These are phyloP conservation scores for Sphinx pinastri DNA, from an alignment of 2,888 invertebrate genomes.

Conservation along the genomic window DNA sequence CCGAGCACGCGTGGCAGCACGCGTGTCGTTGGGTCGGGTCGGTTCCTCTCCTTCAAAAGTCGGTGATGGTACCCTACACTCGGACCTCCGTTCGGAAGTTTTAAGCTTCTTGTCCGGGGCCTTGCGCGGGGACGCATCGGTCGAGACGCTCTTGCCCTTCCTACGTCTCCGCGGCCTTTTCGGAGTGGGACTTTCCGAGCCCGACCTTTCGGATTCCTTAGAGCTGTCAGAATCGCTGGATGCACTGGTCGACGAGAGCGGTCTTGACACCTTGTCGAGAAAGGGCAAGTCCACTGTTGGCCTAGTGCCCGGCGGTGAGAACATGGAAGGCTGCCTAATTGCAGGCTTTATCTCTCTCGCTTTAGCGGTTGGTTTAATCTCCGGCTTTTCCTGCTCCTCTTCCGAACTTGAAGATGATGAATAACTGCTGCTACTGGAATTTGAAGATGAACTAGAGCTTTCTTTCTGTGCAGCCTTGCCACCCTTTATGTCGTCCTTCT, in stretches of 20 bases:
- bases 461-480: constrained; percentile 62
- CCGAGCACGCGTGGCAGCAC: constrained; percentile 85
- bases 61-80: constrained; percentile 88
- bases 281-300: constrained; percentile 89
- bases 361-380: constrained; percentile 70
- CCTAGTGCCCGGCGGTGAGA: constrained; percentile 77
- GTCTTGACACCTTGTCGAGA: constrained; percentile 91
- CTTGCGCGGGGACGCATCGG: constrained; percentile 81
- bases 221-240: constrained; percentile 85
- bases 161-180: constrained; percentile 74
- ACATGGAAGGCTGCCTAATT: constrained; percentile 65
- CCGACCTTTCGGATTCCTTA: constrained; percentile 68
- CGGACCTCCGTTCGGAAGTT: constrained; percentile 92
- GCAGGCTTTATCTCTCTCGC: constrained; percentile 74
- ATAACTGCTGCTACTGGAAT: constrained; percentile 81
- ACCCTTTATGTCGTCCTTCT: constrained; percentile 74
- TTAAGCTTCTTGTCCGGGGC: constrained; percentile 92
- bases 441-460: constrained; percentile 81
- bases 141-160: constrained; percentile 69
- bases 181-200: constrained; percentile 70
- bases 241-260: constrained; percentile 85
- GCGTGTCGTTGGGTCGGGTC: constrained; percentile 73
- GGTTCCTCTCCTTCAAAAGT: constrained; percentile 91
- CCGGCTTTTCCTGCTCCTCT: constrained; percentile 77
- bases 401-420: constrained; percentile 86